A percentile compares a stretch with the other conserved stretches of the same genome.
Conservation (phyloP, 1,140 invertebrate genomes). For the Psix sp. region DNA sequence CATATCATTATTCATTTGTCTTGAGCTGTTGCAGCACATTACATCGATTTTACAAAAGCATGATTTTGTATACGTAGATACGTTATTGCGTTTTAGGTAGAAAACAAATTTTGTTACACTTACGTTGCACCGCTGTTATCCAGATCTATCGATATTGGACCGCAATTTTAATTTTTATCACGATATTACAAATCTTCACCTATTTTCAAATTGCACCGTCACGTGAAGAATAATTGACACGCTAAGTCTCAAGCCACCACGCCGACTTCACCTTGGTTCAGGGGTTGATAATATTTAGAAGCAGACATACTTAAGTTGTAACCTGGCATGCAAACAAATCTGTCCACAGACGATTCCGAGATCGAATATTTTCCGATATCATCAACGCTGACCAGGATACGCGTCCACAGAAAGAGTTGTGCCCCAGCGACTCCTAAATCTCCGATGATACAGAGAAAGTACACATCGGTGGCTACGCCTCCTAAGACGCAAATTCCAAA, state of each 20-base stretch:
- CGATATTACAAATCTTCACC: slow-evolving; percentile 43
- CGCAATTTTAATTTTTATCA: slow-evolving; percentile 51
- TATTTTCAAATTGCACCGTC: slow-evolving; percentile 55
- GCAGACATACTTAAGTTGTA: slow-evolving; percentile 37
- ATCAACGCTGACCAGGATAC: slow-evolving; percentile 86
- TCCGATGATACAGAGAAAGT: slow-evolving; percentile 55
- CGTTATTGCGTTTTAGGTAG: too few species aligned
- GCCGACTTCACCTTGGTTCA: slow-evolving; percentile 65
- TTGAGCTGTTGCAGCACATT: slow-evolving; percentile 16
- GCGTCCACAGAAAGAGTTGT: slow-evolving; percentile 82
- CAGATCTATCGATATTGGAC: slow-evolving; percentile 72
- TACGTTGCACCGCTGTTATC: slow-evolving; percentile 63
- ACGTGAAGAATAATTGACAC: slow-evolving; percentile 63
- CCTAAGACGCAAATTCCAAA: slow-evolving; percentile 13
- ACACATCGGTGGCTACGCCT: slow-evolving; percentile 47
- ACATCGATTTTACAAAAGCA: slow-evolving; percentile 1
- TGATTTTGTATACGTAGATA: too few species aligned
- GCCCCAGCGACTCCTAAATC: slow-evolving; percentile 62
- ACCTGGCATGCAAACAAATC: slow-evolving; percentile 62
- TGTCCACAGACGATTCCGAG: slow-evolving; percentile 83
- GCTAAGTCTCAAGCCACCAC: slow-evolving; percentile 53
- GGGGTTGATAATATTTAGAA: slow-evolving; percentile 58
- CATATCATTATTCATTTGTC: neutral
- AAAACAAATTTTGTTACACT: too few species aligned
- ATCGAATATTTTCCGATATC: slow-evolving; percentile 90